Conservation (phyloP, 2,888 invertebrate genomes). For the Tinea trinotella region DNA sequence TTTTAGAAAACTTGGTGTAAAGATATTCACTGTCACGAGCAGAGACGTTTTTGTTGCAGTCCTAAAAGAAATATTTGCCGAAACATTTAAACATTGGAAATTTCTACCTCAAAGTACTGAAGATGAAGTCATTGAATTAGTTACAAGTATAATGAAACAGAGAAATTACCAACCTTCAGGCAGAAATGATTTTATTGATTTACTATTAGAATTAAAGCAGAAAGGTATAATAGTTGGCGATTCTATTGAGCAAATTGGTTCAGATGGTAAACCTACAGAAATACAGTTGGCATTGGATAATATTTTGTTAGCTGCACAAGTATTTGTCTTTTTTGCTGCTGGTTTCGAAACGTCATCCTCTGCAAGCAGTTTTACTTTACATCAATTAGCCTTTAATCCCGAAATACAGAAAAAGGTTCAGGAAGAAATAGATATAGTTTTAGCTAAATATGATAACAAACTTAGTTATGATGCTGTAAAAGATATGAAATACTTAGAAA, state of each 20-base stretch:
- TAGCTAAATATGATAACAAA: conserved; percentile 22
- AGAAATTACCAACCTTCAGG: conserved; percentile 19
- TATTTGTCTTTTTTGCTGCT: conserved; percentile 26
- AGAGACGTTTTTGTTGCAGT: not conserved
- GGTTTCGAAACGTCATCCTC: conserved; percentile 36
- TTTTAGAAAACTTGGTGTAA: conserved; percentile 26
- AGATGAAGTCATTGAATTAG: not conserved
- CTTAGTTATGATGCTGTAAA: conserved; percentile 23
- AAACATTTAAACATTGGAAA: conserved; percentile 15
- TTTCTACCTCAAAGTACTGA: conserved; percentile 7
- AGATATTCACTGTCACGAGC: conserved; percentile 17
- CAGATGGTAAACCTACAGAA: conserved; percentile 42
- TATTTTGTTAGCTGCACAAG: conserved; percentile 23
- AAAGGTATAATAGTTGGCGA: conserved; percentile 18
- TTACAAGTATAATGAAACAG: conserved; percentile 17
- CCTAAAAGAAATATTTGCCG: conserved; percentile 16
- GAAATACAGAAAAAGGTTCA: conserved; percentile 29
- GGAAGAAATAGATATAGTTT: conserved; percentile 28
- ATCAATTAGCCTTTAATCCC: conserved; percentile 30
- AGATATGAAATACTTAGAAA: conserved; percentile 23
- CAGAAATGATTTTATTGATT: conserved; percentile 21
- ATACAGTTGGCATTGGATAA: conserved; percentile 29
- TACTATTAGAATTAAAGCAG: conserved; percentile 18
- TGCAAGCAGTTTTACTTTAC: conserved; percentile 29
- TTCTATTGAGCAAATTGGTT: conserved; percentile 19